Evolutionary conservation across 2,797 vertebrate species (phyloP).

Genomic region (Margarornis squamiger): DNA sequence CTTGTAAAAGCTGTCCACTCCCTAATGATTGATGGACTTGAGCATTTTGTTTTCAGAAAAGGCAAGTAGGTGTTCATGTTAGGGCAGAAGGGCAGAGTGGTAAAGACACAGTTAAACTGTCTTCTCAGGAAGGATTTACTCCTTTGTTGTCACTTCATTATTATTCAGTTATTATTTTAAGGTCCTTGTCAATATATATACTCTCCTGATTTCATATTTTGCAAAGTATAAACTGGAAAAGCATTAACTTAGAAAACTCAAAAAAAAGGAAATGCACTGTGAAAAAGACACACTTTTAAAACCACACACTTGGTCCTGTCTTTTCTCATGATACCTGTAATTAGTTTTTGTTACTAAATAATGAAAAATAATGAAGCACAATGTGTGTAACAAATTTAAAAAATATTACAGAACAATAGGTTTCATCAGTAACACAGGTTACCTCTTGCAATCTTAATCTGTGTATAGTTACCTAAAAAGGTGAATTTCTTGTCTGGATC

Average conservation of each 20-base stretch:
- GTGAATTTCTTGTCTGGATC: not conserved
- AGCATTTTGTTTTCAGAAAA: constrained; percentile 3
- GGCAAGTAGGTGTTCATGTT: not conserved
- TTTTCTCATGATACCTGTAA: not conserved
- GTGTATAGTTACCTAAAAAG: not conserved
- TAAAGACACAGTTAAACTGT: not conserved
- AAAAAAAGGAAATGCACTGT: not conserved
- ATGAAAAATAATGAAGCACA: not conserved
- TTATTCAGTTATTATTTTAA: not conserved
- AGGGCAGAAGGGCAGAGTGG: not conserved
- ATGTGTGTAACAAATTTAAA: not conserved
- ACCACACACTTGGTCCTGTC: fast-evolving
- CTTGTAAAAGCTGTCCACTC: constrained; percentile 19
- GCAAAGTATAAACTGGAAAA: not conserved
- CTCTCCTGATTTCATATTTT: not conserved
- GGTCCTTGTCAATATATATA: not conserved
- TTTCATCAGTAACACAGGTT: not conserved
- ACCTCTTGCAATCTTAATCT: not conserved
- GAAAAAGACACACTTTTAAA: not conserved
- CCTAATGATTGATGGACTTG: not conserved
- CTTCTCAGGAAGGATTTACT: not conserved
- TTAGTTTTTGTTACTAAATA: not conserved
- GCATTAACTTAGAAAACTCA: not conserved
- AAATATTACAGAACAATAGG: not conserved
- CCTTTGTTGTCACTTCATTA: not conserved